Base-by-base conservation (phyloP, 1,140 invertebrate genomes). In the Papilio machaon region DNA sequence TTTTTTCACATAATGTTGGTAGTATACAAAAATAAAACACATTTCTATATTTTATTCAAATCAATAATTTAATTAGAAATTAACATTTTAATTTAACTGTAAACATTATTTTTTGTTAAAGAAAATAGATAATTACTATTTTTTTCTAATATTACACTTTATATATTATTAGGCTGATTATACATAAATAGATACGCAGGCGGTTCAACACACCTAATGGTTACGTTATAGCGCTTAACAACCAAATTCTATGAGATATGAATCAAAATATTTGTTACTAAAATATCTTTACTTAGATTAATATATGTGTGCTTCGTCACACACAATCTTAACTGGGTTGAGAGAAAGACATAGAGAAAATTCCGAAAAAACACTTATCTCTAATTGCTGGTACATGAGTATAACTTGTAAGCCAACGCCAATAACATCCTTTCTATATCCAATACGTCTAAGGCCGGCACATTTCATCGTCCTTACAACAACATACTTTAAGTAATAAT, bases 381-480 rank as follows among this genome's bases (percentile, higher is more conserved):
- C 88, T 91, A 92, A 79, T 64, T 85, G 81, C 79, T 84, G 76
- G 85, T 84, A 86, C 84, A 84, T 64, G 82, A 87, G 87, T 85
- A 87, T 88, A 85, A 83, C 85, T 86, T 82, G 88, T 85, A 92
- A 92, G 91, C 90, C 89, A 85, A 85, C 87, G 83, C 87, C 85
- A 86, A 87, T 90, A 90, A 90, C 89, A 90, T 85, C 85, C 85
- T 87, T 88, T 35, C 19, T 92, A 90, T 87, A 87, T 70, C 85
- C 87, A 87, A 92, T 91, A 93, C 87, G 88, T 85, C 92, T 94
- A 94, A 93, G 92, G 92, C 92, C 92, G 92, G 92, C 91, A 94
- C 89, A 91, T 87, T 87, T 88, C 86, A 73, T 85, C 86, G 84
- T 88, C 86, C 88, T 91, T 92, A 93, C 86, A 91, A 91, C 86